Evolutionary conservation across 2,888 invertebrate genomes (phyloP).

Genomic region (Carabus problematicus): DNA sequence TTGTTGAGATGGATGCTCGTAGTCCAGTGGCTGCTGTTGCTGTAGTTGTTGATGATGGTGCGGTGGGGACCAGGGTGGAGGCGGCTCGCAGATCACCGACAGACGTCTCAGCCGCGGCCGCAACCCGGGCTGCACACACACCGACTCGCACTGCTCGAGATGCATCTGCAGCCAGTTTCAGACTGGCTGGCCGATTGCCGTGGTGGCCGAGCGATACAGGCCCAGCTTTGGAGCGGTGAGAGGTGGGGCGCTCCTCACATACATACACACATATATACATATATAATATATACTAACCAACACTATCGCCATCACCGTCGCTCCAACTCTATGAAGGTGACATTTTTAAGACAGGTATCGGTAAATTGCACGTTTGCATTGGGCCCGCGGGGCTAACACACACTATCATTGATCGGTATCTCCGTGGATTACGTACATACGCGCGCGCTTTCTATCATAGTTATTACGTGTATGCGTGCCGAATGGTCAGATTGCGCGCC

Average conservation of each 20-base stretch:
- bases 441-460: constrained; percentile 24
- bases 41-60: background rate
- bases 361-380: constrained; percentile 19
- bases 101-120: constrained; percentile 46
- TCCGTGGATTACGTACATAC: constrained; percentile 5
- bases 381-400: constrained; percentile 1
- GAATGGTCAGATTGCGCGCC: constrained; percentile 26
- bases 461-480: constrained; percentile 32
- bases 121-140: constrained; percentile 49
- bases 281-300: too few relatives aligned
- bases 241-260: constrained; percentile 1
- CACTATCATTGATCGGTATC: constrained; percentile 19
- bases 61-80: background rate
- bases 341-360: constrained; percentile 25
- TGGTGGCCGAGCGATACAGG: constrained; percentile 27
- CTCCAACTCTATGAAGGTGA: constrained; percentile 4
- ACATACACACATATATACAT: background rate
- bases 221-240: background rate
- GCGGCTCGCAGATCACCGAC: constrained; percentile 46
- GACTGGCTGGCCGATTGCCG: constrained; percentile 45
- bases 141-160: constrained; percentile 50
- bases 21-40: too few relatives aligned
- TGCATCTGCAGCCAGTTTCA: constrained; percentile 50
- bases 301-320: too few relatives aligned
- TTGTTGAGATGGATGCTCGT: too few relatives aligned